Conservation (phyloP, 2,113 vertebrate species). For the Festucalex cinctus region DNA sequence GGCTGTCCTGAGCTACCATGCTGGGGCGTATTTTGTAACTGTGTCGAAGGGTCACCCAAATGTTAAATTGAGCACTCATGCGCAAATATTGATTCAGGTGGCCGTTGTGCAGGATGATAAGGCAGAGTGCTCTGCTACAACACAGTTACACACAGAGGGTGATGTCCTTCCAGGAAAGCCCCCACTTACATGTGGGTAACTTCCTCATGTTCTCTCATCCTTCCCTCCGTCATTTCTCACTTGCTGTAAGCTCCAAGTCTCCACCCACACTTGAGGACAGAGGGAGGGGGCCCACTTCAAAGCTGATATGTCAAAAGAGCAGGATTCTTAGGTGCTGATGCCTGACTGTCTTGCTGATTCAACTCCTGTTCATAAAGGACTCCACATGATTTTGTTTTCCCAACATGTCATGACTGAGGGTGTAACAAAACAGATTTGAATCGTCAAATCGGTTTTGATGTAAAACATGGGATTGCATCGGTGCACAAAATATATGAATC, state of each 20-base stretch:
- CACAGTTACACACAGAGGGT: slow-evolving; percentile 68
- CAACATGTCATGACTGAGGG: slow-evolving; percentile 12
- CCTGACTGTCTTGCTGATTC: slow-evolving; percentile 58
- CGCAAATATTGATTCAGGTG: slow-evolving; percentile 80
- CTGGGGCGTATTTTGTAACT: slow-evolving; percentile 74
- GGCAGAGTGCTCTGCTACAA: slow-evolving; percentile 59
- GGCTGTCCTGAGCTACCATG: slow-evolving; percentile 70
- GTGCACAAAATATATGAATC: too few relatives aligned
- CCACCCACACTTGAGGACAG: slow-evolving; percentile 55
- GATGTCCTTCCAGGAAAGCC: slow-evolving; percentile 75
- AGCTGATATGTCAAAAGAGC: slow-evolving; percentile 59
- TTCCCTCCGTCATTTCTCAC: slow-evolving; percentile 43
- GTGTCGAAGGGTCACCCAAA: slow-evolving; percentile 73
- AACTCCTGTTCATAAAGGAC: slow-evolving; percentile 53
- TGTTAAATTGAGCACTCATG: slow-evolving; percentile 77
- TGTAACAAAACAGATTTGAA: too few relatives aligned
- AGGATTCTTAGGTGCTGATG: slow-evolving; percentile 59
- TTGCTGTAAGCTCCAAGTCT: slow-evolving; percentile 46
- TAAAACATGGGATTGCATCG: too few relatives aligned
- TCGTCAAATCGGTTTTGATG: too few relatives aligned
- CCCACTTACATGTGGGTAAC: slow-evolving; percentile 70
- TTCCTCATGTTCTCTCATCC: slow-evolving; percentile 61
- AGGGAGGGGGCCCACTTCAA: slow-evolving; percentile 69
- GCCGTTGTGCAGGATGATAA: slow-evolving; percentile 72
- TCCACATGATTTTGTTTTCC: slow-evolving; percentile 49